phyloP scores from a whole-genome alignment of 2,888 invertebrate genomes.

The Parascotia fuliginaria region DNA sequence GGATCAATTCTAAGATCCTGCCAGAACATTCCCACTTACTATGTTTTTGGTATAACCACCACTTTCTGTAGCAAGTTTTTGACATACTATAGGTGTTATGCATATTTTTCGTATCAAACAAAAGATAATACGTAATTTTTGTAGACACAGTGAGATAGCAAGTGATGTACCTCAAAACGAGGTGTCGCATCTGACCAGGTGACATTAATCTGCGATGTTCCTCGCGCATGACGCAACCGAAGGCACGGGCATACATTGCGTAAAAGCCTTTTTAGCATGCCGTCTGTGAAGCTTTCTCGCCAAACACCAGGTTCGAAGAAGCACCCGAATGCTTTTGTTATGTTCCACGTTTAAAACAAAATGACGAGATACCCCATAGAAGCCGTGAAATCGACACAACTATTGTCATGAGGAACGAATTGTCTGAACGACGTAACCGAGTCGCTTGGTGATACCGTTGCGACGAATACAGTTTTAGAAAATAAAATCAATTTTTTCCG shows the following conservation, averaged over 20 bases:
- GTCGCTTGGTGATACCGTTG: conserved; percentile 63
- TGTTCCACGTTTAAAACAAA: conserved; percentile 42
- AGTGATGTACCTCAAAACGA: conserved; percentile 29
- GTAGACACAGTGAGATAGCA: conserved; percentile 13
- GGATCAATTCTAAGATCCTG: no score
- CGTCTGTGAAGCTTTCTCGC: conserved; percentile 76
- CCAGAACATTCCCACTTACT: no score
- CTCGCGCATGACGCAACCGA: conserved; percentile 61
- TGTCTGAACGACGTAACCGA: conserved; percentile 65
- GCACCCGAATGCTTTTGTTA: conserved; percentile 73
- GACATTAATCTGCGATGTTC: conserved; percentile 63
- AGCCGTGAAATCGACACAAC: conserved; percentile 73
- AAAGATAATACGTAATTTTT: background rate
- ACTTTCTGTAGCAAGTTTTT: no score
- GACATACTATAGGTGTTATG: no score
- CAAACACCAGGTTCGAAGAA: conserved; percentile 63
- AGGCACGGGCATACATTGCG: conserved; percentile 63
- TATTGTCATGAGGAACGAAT: conserved; percentile 68
- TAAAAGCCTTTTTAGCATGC: conserved; percentile 80
- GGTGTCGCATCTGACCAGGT: conserved; percentile 47
- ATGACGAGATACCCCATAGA: conserved; percentile 25
- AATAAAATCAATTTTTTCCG: conserved; percentile 20
- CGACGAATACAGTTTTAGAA: conserved; percentile 18
- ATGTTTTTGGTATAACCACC: no score
- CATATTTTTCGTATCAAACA: no score